Evolutionary conservation across 1,140 invertebrate species (phyloP).

Genomic region (Octopus bimaculoides): DNA sequence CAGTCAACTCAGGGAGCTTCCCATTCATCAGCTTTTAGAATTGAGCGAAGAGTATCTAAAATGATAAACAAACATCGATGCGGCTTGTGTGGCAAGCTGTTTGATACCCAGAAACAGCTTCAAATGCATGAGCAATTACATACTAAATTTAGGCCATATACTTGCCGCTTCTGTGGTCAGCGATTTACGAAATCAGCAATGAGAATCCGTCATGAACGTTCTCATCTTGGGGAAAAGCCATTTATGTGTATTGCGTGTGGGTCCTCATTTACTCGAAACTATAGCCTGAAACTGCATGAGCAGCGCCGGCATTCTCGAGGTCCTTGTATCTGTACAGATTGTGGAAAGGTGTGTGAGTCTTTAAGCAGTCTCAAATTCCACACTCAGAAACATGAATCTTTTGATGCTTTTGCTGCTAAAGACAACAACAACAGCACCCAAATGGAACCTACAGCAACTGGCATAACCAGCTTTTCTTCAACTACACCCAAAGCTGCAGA

Average conservation of each 20-base stretch:
- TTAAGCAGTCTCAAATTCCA: slow-evolving; percentile 39
- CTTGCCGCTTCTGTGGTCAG: slow-evolving; percentile 43
- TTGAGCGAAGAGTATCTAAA: slow-evolving; percentile 16
- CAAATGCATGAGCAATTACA: slow-evolving; percentile 41
- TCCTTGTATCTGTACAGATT: slow-evolving; percentile 60
- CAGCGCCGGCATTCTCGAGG: slow-evolving; percentile 58
- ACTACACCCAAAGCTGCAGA: neutral
- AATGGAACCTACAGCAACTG: slow-evolving; percentile 60
- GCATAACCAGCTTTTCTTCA: neutral
- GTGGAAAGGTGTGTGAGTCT: slow-evolving; percentile 48
- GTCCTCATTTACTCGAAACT: slow-evolving; percentile 61
- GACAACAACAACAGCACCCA: slow-evolving; percentile 69
- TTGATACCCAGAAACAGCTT: slow-evolving; percentile 34
- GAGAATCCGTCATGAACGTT: slow-evolving; percentile 39
- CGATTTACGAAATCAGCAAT: slow-evolving; percentile 40
- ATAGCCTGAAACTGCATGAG: slow-evolving; percentile 60
- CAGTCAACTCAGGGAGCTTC: slow-evolving; percentile 6
- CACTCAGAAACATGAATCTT: slow-evolving; percentile 60
- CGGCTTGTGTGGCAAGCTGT: slow-evolving; percentile 40
- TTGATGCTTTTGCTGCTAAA: slow-evolving; percentile 73
- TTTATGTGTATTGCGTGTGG: slow-evolving; percentile 63
- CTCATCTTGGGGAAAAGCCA: slow-evolving; percentile 54
- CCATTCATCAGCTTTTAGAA: slow-evolving; percentile 16
- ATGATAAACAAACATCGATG: slow-evolving; percentile 30
- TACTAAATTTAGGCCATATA: slow-evolving; percentile 42